Conservation (phyloP, 2,113 vertebrate genomes). For the Antechinus stuartii region DNA sequence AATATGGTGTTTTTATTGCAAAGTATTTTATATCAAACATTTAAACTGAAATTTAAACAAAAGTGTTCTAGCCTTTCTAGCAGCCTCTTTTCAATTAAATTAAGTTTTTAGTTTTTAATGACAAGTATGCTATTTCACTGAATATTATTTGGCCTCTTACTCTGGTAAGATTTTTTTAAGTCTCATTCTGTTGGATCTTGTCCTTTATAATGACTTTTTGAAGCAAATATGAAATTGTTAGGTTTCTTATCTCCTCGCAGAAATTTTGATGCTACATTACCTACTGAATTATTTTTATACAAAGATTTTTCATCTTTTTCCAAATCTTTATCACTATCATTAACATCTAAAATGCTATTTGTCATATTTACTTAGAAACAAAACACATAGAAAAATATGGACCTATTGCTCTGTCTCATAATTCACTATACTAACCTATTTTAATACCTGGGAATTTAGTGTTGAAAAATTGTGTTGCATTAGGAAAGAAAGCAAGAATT, state of each 20-base stretch:
- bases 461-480: background rate
- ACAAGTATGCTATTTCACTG: background rate
- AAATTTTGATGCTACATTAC: background rate
- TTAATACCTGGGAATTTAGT: constrained; percentile 20
- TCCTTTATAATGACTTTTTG: background rate
- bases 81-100: background rate
- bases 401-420: background rate
- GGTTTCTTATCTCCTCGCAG: background rate
- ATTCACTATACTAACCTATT: background rate
- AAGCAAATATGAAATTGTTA: background rate
- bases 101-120: constrained; percentile 6
- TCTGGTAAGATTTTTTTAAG: too few relatives aligned
- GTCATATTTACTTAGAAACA: background rate
- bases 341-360: background rate
- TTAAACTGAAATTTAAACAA: constrained; percentile 30
- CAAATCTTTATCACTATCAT: background rate
- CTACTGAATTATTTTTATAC: background rate
- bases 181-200: too few relatives aligned
- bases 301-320: background rate
- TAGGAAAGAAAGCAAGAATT: constrained; percentile 14
- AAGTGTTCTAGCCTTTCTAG: background rate
- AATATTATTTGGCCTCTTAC: too few relatives aligned
- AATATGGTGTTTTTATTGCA: constrained; percentile 4
- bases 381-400: background rate
- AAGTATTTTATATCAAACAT: background rate